A percentile compares a stretch with the other conserved stretches of the same genome.
Conservation (phyloP, 2,888 invertebrate species). For the Leptinotarsa peninsularis region DNA sequence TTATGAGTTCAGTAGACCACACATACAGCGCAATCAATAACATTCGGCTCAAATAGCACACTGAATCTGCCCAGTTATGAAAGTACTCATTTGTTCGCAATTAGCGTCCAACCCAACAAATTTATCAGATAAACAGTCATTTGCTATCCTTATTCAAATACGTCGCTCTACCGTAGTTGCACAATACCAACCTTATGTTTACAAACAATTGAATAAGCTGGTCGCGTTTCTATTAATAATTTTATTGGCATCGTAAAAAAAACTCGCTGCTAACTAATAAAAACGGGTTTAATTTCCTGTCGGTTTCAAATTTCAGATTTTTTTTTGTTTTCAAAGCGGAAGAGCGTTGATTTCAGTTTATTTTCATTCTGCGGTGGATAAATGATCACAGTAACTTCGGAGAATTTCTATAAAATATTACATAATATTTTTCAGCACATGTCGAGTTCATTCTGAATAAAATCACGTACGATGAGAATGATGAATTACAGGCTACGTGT, state of each 20-base stretch:
- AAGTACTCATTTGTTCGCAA: slow-evolving; percentile 8
- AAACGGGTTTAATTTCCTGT: slow-evolving; percentile 22
- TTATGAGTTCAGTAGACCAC: not conserved
- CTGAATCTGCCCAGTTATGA: slow-evolving; percentile 9
- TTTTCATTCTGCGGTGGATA: slow-evolving; percentile 2
- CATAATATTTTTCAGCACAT: not conserved
- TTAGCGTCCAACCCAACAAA: slow-evolving; percentile 11
- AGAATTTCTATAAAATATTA: not conserved
- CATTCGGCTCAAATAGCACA: not conserved
- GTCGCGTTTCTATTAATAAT: slow-evolving; percentile 21
- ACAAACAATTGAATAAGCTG: slow-evolving; percentile 21
- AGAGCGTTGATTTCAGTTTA: slow-evolving; percentile 11
- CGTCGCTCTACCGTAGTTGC: slow-evolving; percentile 12
- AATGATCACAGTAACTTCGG: not conserved
- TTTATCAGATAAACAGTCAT: slow-evolving; percentile 13
- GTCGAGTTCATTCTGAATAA: not conserved
- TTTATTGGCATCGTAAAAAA: slow-evolving; percentile 26
- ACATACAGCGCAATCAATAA: slow-evolving; percentile 8
- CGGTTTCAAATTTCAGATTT: slow-evolving; percentile 19
- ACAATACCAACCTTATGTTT: slow-evolving; percentile 23
- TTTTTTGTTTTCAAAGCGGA: slow-evolving; percentile 20
- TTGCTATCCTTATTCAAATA: slow-evolving; percentile 12
- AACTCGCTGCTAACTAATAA: slow-evolving; percentile 15
- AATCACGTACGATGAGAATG: not conserved
- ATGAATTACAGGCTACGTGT: not conserved